Conservation (phyloP, 2,888 invertebrate species). For the Isoperla grammatica region DNA sequence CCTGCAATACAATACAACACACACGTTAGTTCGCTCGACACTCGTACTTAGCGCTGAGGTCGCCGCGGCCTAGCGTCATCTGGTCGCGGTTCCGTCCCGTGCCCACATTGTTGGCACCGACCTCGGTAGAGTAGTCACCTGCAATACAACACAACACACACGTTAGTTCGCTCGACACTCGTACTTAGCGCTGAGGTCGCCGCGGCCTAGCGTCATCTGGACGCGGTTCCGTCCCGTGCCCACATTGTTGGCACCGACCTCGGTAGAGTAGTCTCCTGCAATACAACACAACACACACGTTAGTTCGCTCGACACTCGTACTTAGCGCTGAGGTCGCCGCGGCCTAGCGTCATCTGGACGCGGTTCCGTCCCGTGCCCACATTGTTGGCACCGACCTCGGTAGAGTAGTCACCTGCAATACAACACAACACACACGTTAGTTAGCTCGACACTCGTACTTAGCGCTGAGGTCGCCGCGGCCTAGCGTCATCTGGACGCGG, state of each 20-base stretch:
- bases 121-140: slow-evolving; percentile 50
- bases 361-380: slow-evolving; percentile 60
- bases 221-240: slow-evolving; percentile 60
- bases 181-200: slow-evolving; percentile 65
- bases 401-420: slow-evolving; percentile 49
- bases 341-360: slow-evolving; percentile 58
- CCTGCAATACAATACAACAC: slow-evolving; percentile 44
- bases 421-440: slow-evolving; percentile 46
- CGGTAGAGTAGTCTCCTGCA: slow-evolving; percentile 50
- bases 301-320: slow-evolving; percentile 68
- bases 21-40: slow-evolving; percentile 64
- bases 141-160: slow-evolving; percentile 38
- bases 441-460: slow-evolving; percentile 66
- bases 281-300: slow-evolving; percentile 43
- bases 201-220: slow-evolving; percentile 60
- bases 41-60: slow-evolving; percentile 64
- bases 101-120: slow-evolving; percentile 54
- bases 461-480: slow-evolving; percentile 65
- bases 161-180: slow-evolving; percentile 67
- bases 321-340: slow-evolving; percentile 65
- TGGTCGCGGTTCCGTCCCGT: slow-evolving; percentile 59
- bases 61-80: slow-evolving; percentile 62
- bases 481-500: slow-evolving; percentile 58
- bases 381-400: slow-evolving; percentile 50
- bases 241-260: slow-evolving; percentile 51